Evolutionary conservation across 2,888 invertebrate species (phyloP).

Genomic region (Drosophila parthenogenetica): DNA sequence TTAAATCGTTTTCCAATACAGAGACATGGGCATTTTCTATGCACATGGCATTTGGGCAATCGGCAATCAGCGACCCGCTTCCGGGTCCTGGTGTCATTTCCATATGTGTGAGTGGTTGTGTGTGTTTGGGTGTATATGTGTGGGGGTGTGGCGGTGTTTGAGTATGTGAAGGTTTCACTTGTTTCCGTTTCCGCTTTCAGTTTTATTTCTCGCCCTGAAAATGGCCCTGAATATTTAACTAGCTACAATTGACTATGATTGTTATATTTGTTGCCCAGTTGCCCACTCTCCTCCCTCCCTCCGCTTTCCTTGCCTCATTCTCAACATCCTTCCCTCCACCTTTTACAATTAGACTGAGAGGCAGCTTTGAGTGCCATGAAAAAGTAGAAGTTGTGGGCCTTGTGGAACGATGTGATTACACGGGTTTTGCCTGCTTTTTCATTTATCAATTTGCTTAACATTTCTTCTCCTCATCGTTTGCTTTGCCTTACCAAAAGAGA

Average conservation of each 20-base stretch:
- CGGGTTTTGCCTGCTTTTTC: slow-evolving; percentile 39
- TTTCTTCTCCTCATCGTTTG: slow-evolving; percentile 26
- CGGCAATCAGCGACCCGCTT: slow-evolving; percentile 53
- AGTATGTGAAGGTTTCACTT: slow-evolving; percentile 31
- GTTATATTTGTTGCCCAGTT: slow-evolving; percentile 63
- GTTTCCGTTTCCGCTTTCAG: slow-evolving; percentile 56
- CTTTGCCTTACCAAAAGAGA: slow-evolving; percentile 25
- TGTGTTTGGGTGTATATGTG: not conserved
- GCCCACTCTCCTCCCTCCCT: not conserved
- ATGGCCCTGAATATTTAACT: slow-evolving; percentile 74
- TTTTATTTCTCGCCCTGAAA: slow-evolving; percentile 72
- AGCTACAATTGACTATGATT: slow-evolving; percentile 77
- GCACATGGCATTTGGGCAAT: slow-evolving; percentile 76
- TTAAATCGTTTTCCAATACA: slow-evolving; percentile 72
- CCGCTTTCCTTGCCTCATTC: too few relatives aligned
- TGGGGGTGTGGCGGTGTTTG: slow-evolving; percentile 11
- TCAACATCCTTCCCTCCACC: slow-evolving; percentile 22
- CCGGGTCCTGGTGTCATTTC: slow-evolving; percentile 61
- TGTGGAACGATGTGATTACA: slow-evolving; percentile 21
- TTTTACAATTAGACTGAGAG: slow-evolving; percentile 61
- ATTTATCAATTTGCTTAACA: slow-evolving; percentile 74
- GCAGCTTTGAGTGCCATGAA: not conserved
- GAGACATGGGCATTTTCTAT: slow-evolving; percentile 55
- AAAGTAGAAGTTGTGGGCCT: not conserved
- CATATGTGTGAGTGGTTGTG: slow-evolving; percentile 1